Evolutionary conservation across 2,888 invertebrate species (phyloP).

Genomic region (Drosophila percnosoma): DNA sequence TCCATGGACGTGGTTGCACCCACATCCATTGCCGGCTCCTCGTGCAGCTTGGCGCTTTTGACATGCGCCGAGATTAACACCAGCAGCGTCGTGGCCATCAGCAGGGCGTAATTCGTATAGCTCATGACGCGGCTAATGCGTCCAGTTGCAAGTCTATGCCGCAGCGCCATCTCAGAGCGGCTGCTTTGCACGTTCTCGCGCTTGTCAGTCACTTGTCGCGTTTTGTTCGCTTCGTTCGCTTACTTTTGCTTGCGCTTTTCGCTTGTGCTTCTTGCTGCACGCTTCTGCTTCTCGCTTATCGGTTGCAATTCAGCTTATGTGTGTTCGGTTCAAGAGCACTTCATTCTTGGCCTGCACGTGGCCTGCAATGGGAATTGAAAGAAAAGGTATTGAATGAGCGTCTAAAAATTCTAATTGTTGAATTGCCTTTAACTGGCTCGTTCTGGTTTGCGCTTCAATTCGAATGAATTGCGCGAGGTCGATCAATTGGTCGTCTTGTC

Average conservation of each 20-base stretch:
- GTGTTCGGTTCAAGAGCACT: slow-evolving; percentile 37
- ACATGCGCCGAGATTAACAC: slow-evolving; percentile 80
- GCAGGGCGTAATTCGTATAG: slow-evolving; percentile 75
- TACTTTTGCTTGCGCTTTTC: slow-evolving; percentile 11
- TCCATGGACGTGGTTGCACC: slow-evolving; percentile 27
- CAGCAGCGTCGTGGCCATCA: slow-evolving; percentile 72
- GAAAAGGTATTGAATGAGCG: slow-evolving; percentile 14
- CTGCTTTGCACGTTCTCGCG: slow-evolving; percentile 26
- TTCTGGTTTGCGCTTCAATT: slow-evolving; percentile 35
- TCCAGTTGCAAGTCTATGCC: slow-evolving; percentile 28
- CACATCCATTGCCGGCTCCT: slow-evolving; percentile 25
- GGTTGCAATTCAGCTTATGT: slow-evolving; percentile 6
- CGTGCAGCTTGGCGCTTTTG: slow-evolving; percentile 78
- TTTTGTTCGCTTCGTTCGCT: slow-evolving; percentile 18
- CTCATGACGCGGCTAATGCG: slow-evolving; percentile 47
- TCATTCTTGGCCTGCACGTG: slow-evolving; percentile 69
- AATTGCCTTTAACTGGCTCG: slow-evolving; percentile 32
- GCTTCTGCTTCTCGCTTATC: slow-evolving; percentile 39
- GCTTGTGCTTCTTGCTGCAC: neutral
- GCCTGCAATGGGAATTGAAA: slow-evolving; percentile 52
- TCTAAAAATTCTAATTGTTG: slow-evolving; percentile 24
- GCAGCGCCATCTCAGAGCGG: slow-evolving; percentile 40
- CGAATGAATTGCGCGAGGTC: slow-evolving; percentile 22
- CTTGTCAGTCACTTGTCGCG: slow-evolving; percentile 18
- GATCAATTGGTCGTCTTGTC: slow-evolving; percentile 21